Evolutionary conservation across 2,113 vertebrate genomes (phyloP), one percentile per base, ranked within the genome.

Genomic region (Deroptyus accipitrinus): DNA sequence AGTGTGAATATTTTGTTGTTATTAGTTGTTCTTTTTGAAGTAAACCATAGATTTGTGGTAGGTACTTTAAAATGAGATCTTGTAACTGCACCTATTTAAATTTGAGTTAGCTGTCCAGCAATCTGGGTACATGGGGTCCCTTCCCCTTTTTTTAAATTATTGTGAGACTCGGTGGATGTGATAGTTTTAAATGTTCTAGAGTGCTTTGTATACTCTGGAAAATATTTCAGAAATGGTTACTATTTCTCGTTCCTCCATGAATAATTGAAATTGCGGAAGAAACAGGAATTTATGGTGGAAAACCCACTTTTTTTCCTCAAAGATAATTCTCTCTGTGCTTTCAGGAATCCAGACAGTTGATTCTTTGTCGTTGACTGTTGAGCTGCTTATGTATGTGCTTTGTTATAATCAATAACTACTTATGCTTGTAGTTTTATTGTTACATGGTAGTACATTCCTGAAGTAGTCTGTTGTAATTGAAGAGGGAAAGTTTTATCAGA

Each of bases 281-380:
- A 92, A 12, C 7, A 59, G 49, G 78, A 92, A 72, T 6, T 16
- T n/a, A 10, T 1, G 5, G 22, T 84, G 35, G 19, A 54, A 87
- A 82, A 31, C 1, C 0, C 2, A 11, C 17, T 1, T 44, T 72
- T 31, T 42, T 52, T 27, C 19, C 27, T 49, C 17, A 31, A 46
- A 85, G 35, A 18, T 10, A 13, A 35, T 67, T 57, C 9, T 44
- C 4, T 49, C 10, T 49, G 2, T 23, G 25, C 20, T 39, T 77
- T 73, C 20, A 78, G 51, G 49, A 83, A 61, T 74, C 51, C 30
- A 39, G 15, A 3, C 28, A 70, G 27, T 55, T 48, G 27, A 4
- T 67, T 69, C 28, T 59, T 30, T 54, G 37, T 64, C 22, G 24
- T 42, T 72, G 59, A 54, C 54, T 77, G 13, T 59, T 93, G 73